Conservation (phyloP, 2,797 vertebrate genomes). For the Euthynnus affinis region DNA sequence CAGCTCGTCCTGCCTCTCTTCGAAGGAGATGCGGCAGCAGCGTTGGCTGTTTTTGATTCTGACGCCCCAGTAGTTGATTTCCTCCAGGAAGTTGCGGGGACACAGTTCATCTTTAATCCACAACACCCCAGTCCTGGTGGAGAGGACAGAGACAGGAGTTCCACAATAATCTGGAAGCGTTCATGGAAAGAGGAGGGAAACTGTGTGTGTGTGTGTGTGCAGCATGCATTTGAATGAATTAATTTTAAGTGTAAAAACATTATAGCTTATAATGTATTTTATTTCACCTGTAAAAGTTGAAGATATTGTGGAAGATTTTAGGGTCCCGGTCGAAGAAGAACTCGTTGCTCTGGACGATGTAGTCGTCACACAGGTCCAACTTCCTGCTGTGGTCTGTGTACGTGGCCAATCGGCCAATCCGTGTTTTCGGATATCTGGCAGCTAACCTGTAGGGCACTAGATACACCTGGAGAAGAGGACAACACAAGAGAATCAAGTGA, state of each 20-base stretch:
- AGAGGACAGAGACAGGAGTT: background rate
- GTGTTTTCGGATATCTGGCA: conserved; percentile 90
- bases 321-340: conserved; percentile 97
- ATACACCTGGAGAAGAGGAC: conserved; percentile 76
- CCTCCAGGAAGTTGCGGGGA: conserved; percentile 92
- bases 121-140: conserved; percentile 88
- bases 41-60: conserved; percentile 90
- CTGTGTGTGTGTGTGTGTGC: background rate
- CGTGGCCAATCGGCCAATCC: conserved; percentile 92
- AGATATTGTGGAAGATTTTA: conserved; percentile 91
- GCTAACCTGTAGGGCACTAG: conserved; percentile 87
- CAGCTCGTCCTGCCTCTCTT: conserved; percentile 93
- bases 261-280: background rate
- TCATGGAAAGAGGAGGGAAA: background rate
- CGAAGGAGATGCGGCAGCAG: conserved; percentile 95
- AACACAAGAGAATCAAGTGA: background rate
- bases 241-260: background rate
- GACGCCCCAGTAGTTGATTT: conserved; percentile 96
- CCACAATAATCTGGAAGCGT: background rate
- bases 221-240: no score
- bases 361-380: conserved; percentile 94
- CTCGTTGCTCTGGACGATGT: conserved; percentile 87
- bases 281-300: conserved; percentile 90
- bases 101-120: conserved; percentile 91
- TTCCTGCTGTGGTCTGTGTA: conserved; percentile 88